These are phyloP conservation scores for Xenotilapia leptura DNA, from an alignment of 2,113 vertebrate species.

Conservation along the genomic window DNA sequence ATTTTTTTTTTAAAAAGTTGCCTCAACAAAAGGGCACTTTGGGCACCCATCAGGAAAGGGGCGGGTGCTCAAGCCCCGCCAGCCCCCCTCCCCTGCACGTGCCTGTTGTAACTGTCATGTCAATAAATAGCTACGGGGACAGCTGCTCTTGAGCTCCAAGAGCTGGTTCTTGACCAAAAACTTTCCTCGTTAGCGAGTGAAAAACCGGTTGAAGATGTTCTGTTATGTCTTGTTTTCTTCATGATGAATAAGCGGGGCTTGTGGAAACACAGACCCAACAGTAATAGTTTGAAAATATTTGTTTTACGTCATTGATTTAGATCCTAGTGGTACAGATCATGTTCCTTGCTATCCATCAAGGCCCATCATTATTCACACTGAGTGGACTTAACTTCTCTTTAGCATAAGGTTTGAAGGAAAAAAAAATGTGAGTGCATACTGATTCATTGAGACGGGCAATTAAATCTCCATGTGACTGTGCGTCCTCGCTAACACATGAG, in stretches of 20 bases:
- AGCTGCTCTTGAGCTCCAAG: background rate
- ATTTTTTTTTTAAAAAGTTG: too few species aligned
- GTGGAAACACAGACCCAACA: background rate
- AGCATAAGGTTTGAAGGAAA: background rate
- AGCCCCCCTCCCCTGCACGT: too few species aligned
- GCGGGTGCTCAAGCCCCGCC: too few species aligned
- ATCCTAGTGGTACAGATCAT: background rate
- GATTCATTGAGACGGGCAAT: conserved; percentile 18
- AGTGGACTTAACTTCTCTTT: background rate
- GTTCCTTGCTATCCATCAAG: background rate
- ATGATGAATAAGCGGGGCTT: background rate
- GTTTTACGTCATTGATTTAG: background rate
- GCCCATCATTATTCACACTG: background rate
- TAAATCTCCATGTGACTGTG: background rate
- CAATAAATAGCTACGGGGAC: background rate
- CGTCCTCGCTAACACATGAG: background rate
- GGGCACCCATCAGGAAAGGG: too few species aligned
- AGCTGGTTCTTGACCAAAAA: background rate
- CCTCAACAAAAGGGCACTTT: too few species aligned
- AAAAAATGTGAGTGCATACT: background rate
- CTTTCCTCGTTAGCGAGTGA: background rate
- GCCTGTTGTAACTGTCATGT: background rate
- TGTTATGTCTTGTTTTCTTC: background rate
- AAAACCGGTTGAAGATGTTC: background rate
- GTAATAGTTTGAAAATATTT: background rate